Percentiles rank a stretch among this genome's conserved stretches.
phyloP scores from a whole-genome alignment of 2,113 vertebrate species.

The Odocoileus hemionus region DNA sequence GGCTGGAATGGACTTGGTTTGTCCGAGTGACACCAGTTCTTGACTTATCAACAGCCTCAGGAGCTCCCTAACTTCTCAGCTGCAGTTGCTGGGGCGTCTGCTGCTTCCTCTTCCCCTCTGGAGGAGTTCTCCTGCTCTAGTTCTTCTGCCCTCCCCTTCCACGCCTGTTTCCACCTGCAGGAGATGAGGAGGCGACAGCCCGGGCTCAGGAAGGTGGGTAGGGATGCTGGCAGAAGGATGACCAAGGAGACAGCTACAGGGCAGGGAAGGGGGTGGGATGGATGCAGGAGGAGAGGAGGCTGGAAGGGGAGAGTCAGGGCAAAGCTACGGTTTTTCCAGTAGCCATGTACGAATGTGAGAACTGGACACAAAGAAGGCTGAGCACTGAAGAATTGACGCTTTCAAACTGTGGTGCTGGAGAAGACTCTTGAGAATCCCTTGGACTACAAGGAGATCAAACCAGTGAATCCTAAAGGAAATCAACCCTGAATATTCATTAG shows the following conservation, averaged over 20 bases:
- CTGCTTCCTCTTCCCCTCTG: accelerated
- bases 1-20: background rate
- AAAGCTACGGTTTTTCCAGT: background rate
- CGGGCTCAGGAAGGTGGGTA: background rate
- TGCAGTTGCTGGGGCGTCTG: background rate
- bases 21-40: background rate
- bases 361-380: background rate
- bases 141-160: background rate
- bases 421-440: background rate
- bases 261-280: background rate
- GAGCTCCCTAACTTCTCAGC: background rate
- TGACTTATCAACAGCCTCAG: background rate
- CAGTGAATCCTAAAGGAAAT: background rate
- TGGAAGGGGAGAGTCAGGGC: background rate
- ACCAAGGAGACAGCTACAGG: background rate
- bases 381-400: background rate
- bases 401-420: background rate
- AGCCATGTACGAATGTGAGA: background rate
- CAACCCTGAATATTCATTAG: background rate
- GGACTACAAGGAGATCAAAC: background rate
- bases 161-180: background rate
- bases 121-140: background rate
- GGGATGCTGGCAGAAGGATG: background rate
- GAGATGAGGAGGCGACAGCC: background rate
- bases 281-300: background rate